Conservation (phyloP, 2,888 invertebrate genomes). For the Sturmia bella region DNA sequence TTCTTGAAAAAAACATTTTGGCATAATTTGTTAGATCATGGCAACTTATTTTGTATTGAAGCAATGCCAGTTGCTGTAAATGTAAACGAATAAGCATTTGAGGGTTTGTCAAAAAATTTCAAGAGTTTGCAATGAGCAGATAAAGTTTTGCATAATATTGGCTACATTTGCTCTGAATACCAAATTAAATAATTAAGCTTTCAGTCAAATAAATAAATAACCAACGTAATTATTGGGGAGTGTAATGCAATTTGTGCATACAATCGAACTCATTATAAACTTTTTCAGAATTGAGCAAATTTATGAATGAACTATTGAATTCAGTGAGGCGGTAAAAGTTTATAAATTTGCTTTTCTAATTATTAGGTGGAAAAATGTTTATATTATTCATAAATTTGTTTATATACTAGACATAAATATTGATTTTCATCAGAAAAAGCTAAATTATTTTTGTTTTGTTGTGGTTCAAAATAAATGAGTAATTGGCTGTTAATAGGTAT, state of each 20-base stretch:
- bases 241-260: conserved; percentile 6
- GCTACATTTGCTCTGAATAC: conserved; percentile 9
- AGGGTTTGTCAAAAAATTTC: neutral
- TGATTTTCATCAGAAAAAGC: conserved; percentile 1
- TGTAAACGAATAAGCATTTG: too few relatives aligned
- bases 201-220: conserved; percentile 16
- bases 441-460: neutral
- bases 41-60: too few relatives aligned
- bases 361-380: neutral
- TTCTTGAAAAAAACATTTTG: too few relatives aligned
- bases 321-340: conserved; percentile 19
- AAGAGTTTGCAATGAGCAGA: conserved; percentile 42
- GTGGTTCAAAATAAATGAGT: neutral
- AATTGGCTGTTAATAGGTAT: conserved; percentile 2
- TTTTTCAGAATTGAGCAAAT: conserved; percentile 26
- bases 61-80: too few relatives aligned
- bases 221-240: neutral
- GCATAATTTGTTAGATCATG: too few relatives aligned
- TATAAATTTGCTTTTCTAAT: conserved; percentile 29
- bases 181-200: conserved; percentile 40
- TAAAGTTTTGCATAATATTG: conserved; percentile 36
- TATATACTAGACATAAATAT: neutral
- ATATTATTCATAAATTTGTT: neutral
- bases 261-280: conserved; percentile 20
- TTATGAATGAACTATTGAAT: conserved; percentile 35